Base-by-base conservation (phyloP, 2,797 vertebrate genomes). In the Pseudomugil tenellus region DNA sequence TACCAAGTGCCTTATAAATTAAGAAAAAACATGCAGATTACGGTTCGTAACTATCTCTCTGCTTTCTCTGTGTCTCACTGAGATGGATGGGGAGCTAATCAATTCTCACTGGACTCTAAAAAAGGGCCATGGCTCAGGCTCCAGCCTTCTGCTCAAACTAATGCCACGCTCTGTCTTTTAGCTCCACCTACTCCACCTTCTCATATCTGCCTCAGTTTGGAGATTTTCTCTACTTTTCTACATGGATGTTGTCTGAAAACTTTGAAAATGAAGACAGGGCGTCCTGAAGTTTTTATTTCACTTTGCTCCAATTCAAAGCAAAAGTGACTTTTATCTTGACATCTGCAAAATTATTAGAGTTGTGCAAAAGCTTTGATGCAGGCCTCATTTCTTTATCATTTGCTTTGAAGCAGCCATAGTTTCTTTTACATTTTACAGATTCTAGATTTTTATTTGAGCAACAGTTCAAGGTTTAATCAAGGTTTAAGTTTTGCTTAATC, bases 91-190 rank as follows among this genome's bases (percentile, higher is more conserved):
- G 65, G 59, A 76, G 70, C 39, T 76, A 83, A 88, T 90, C 88
- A 77, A 78, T 89, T 81, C 80, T 84, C 80, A 26, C 71, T 53
- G 75, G 70, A 65, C 71, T 81, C 70, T 79, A 63, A 87, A 81
- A 31, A 77, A 68, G 31, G 48, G 73, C 79, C 84, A 70, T 4
- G 56, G 46, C 65, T 77, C 72, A 4, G 52, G 37, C 78, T 67
- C 0, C 70, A 69, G 79, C 71, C 66, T 37, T 67, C 81, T 81
- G 80, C 83, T 79, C 69, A 34, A 61, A 63, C 75, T 77, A 76
- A 91, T 84, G 84, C 79, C 84, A 81, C 65, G 48, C 79, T 84
- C 77, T 74, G 69, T 83, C 77, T 76, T 80, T 55, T 70, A 65
- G 72, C 81, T 73, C 79, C 76, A 37, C 74, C 77, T 41, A 72